Evolutionary conservation across 2,888 invertebrate genomes (phyloP).

Genomic region (Cephus pulcher): DNA sequence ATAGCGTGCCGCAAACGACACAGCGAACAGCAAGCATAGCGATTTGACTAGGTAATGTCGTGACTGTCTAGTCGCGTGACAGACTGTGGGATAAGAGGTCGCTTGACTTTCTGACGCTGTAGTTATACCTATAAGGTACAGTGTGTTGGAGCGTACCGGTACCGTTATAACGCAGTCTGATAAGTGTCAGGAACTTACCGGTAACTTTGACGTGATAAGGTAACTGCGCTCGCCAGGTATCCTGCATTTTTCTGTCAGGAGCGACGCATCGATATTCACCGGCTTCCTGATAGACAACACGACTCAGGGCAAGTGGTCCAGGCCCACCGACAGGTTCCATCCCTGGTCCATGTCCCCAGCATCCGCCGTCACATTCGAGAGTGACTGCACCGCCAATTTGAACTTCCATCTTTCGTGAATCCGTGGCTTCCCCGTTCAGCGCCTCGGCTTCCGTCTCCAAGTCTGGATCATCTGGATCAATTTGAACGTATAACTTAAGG

Average conservation of each 20-base stretch:
- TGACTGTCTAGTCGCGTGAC: not conserved
- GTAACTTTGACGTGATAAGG: constrained; percentile 68
- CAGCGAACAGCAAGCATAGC: no score
- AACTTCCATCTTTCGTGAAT: constrained; percentile 80
- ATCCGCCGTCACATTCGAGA: constrained; percentile 76
- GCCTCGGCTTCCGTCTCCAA: constrained; percentile 61
- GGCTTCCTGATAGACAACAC: constrained; percentile 81
- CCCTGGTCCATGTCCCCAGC: constrained; percentile 66
- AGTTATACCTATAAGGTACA: not conserved
- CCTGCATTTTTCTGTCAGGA: constrained; percentile 68
- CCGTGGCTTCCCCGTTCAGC: constrained; percentile 59
- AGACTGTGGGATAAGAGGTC: not conserved
- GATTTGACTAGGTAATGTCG: no score
- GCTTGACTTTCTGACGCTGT: not conserved
- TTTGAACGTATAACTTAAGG: not conserved
- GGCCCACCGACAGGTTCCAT: constrained; percentile 71
- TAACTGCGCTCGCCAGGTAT: constrained; percentile 62
- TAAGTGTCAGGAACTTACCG: constrained; percentile 58
- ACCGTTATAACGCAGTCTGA: not conserved
- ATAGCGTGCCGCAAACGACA: no score
- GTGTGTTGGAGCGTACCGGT: not conserved
- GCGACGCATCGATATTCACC: constrained; percentile 82
- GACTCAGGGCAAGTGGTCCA: constrained; percentile 75
- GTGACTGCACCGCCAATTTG: constrained; percentile 89
- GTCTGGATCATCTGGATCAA: constrained; percentile 54